Base-by-base conservation (phyloP, 2,888 invertebrate genomes). In the Philonicus albiceps region DNA sequence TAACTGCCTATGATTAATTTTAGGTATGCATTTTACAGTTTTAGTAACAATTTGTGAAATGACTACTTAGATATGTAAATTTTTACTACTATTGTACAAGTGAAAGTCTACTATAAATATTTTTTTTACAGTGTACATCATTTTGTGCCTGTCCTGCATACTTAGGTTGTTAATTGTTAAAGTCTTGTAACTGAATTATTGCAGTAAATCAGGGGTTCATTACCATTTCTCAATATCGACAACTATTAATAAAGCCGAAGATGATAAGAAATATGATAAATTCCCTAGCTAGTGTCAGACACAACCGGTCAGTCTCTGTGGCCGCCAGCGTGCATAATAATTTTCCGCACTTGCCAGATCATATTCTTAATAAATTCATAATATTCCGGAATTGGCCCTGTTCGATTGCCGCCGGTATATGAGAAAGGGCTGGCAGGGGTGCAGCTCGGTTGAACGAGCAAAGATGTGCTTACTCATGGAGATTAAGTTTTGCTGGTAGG, bases 321-420 rank as follows among this genome's bases (percentile, higher is more conserved):
- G 7, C 64, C 11, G 22, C 64, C 22, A 22, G 64, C 64, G 11
- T 22, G n/a, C 76, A 37, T 76, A 37, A 76, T 40, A 22, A 22
- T 76, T 76, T 76, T 76, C 76, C 40, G 76, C 22, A 76, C 40
- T 76, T 76, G 76, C 43, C 76, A 76, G n/a, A n/a, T 37, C 76
- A 76, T 76, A 40, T 76, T 76, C 37, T 76, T 78, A 78, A 78
- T 78, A 78, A 78, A 78, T 78, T 49, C 49, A 78, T 78, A 78
- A 78, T 49, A 78, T 49, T 49, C 30, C 16, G 3, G 78, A 27
- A 37, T 40, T 76, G 34, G 37, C 22, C 13, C 19, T 27, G 64
- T 64, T 64, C 64, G 64, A 64, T 64, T 7, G 27, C 64, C 27
- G 64, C 64, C 64, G 64, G 64, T 64, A 64, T 64, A 8, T 27